Conservation (phyloP, 2,113 vertebrate species). For the Centrocercus urophasianus region DNA sequence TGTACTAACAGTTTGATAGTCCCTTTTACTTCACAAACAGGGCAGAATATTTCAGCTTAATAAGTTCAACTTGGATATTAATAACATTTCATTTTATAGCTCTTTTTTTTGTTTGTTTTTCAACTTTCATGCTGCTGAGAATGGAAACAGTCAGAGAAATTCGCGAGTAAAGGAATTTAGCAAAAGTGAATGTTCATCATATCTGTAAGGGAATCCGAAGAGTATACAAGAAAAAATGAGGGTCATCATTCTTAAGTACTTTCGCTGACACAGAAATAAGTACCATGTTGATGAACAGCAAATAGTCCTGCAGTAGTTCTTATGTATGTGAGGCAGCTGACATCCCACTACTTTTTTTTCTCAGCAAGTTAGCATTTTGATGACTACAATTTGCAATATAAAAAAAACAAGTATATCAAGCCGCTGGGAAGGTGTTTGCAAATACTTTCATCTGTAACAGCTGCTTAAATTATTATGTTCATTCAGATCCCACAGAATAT, state of each 20-base stretch:
- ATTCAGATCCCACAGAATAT: neutral
- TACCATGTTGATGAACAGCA: accelerated
- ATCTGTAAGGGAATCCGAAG: neutral
- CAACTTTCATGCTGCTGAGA: neutral
- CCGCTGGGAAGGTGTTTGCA: neutral
- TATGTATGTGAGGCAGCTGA: neutral
- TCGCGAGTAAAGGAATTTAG: neutral
- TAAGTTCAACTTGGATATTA: neutral
- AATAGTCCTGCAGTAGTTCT: neutral
- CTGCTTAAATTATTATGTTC: neutral
- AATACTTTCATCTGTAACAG: neutral
- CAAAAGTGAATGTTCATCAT: neutral
- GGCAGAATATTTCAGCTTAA: neutral
- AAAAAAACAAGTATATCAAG: neutral
- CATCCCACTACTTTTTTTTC: neutral
- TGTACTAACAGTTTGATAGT: neutral
- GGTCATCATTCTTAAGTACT: neutral
- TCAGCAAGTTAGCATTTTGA: accelerated
- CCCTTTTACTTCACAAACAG: neutral
- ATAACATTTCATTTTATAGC: neutral
- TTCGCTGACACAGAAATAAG: neutral
- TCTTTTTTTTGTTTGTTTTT: neutral
- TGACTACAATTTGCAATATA: neutral
- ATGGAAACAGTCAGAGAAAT: neutral
- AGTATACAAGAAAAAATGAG: neutral